Base-by-base conservation (phyloP, 2,113 vertebrate species). In the Cryptomyrus ogoouensis region DNA sequence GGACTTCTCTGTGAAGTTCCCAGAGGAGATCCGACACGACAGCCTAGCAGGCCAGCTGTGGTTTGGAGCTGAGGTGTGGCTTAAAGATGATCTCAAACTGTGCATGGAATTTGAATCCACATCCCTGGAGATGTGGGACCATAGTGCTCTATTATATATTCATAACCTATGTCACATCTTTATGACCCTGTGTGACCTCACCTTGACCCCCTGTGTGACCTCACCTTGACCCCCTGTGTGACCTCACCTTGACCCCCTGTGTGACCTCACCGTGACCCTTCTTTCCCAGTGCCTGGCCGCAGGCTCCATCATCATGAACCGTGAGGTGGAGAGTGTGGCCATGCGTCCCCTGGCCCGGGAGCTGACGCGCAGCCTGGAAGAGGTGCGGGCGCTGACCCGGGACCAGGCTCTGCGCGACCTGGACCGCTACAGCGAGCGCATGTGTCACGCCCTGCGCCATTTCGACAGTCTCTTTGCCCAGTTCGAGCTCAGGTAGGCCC, bases 301-400 rank as follows among this genome's bases (percentile, higher is more conserved):
- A 0, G 98, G 98, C 92, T 99, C 98, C 49, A 99, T 98, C 94
- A 99, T 99, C 94, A 99, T 99, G 98, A 99, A 99, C 94, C 97
- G 98, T 74, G 98, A 99, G 95, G 98, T 98, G 31, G 98, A 99
- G 94, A 99, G 98, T 93, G 97, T 99, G 96, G 98, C 98, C 2
- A 99, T 99, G 98, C 96, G 97, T 74, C 98, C 98, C 0, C 94
- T 99, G 93, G 98, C 98, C 90, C 98, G 98, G 95, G 97, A 98
- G 89, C 96, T 99, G 90, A 99, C 98, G 0, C 96, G 97, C 83
- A 98, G 98, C 95, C 95, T 99, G 88, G 98, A 99, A 94, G 98
- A 98, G 89, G 96, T 99, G 19, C 97, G 98, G 50, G 97, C 96
- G 89, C 95, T 98, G 90, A 97, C 98, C 91, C 96, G 98, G 5